phyloP scores from a whole-genome alignment of 2,113 vertebrate species.

The Vireo altiloquus region DNA sequence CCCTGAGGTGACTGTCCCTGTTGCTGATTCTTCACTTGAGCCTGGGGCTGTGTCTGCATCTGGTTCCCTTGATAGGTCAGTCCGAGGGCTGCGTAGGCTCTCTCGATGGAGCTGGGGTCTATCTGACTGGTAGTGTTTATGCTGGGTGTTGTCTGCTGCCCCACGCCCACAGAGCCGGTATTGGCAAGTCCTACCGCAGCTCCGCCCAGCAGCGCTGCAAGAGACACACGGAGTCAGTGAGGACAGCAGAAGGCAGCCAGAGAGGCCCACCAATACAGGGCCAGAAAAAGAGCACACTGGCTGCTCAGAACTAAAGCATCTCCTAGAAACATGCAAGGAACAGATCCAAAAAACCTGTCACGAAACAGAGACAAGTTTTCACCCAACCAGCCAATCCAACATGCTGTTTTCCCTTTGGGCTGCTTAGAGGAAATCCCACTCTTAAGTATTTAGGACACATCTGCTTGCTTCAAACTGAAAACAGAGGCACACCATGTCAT shows the following conservation, averaged over 20 bases:
- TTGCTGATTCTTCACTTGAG: slow-evolving; percentile 78
- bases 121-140: slow-evolving; percentile 92
- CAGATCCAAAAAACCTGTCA: neutral
- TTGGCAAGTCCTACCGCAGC: slow-evolving; percentile 84
- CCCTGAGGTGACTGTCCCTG: slow-evolving; percentile 80
- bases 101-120: slow-evolving; percentile 96
- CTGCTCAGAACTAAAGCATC: neutral
- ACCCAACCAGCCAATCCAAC: neutral
- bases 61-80: slow-evolving; percentile 96
- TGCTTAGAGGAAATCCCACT: neutral
- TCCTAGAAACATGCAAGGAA: neutral
- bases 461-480: neutral
- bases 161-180: slow-evolving; percentile 82
- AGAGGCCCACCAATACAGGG: neutral
- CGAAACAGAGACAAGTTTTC: neutral
- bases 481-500: neutral
- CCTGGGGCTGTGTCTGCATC: slow-evolving; percentile 84
- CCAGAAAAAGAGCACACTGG: neutral
- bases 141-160: slow-evolving; percentile 83
- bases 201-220: slow-evolving; percentile 85
- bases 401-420: neutral
- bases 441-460: neutral
- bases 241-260: neutral
- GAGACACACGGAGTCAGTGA: neutral
- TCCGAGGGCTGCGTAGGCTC: slow-evolving; percentile 94